Percentiles rank a stretch among this genome's conserved stretches.
Conservation (phyloP, 2,797 vertebrate species). For the Odontamblyopus rebecca region DNA sequence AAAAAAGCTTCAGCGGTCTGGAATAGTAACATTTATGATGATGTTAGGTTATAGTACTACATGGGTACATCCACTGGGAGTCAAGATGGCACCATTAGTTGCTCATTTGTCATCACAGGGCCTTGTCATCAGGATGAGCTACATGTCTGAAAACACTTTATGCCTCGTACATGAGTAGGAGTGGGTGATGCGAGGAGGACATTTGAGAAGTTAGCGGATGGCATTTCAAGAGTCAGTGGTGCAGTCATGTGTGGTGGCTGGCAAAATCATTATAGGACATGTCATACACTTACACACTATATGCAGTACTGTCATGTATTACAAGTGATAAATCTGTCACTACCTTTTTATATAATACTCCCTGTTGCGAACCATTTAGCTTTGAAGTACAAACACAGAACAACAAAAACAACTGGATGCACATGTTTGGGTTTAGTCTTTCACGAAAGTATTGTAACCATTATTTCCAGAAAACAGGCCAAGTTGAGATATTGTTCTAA, state of each 20-base stretch:
- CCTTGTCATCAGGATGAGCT: constrained; percentile 41
- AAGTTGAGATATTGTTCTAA: neutral
- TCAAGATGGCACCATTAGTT: constrained; percentile 32
- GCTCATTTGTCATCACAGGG: constrained; percentile 42
- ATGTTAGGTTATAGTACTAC: constrained; percentile 24
- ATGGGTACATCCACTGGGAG: constrained; percentile 28
- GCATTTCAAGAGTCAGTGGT: constrained; percentile 52
- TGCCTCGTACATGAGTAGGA: constrained; percentile 19
- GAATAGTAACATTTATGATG: constrained; percentile 8
- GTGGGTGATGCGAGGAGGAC: constrained; percentile 39
- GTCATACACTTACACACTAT: constrained; percentile 28
- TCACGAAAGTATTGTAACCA: neutral
- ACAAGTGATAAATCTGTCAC: neutral
- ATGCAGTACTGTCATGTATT: neutral
- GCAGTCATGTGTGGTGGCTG: constrained; percentile 35
- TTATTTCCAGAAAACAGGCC: neutral
- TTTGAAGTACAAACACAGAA: neutral
- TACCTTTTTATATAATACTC: neutral
- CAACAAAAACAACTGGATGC: neutral
- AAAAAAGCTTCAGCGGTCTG: neutral
- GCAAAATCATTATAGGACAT: constrained; percentile 24
- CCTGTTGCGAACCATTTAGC: neutral
- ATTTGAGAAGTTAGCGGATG: constrained; percentile 61
- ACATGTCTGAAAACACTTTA: constrained; percentile 35
- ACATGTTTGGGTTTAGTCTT: neutral